These are phyloP conservation scores for Charanyca ferruginea DNA, from an alignment of 2,888 invertebrate species.

Conservation along the genomic window DNA sequence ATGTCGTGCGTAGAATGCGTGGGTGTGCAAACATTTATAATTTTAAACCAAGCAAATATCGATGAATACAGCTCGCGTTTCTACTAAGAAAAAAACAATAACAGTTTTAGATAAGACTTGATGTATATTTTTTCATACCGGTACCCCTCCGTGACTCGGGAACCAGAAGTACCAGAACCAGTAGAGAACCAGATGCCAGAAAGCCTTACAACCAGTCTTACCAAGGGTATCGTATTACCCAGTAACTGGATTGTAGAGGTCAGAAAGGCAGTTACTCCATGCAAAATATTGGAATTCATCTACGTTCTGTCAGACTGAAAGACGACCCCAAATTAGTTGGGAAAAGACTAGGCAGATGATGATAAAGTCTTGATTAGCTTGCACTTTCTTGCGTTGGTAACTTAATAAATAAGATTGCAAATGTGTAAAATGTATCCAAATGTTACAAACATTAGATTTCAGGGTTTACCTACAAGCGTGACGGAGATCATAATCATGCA, in stretches of 20 bases:
- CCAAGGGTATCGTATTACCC: no score
- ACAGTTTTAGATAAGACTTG: neutral
- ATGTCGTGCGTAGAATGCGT: neutral
- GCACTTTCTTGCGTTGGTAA: neutral
- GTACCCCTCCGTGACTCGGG: no score
- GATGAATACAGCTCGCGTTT: neutral
- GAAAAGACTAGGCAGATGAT: no score
- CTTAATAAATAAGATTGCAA: neutral
- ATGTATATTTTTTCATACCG: neutral
- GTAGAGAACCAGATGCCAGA: no score
- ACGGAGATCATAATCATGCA: conserved; percentile 38
- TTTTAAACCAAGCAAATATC: conserved; percentile 11
- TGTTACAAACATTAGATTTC: conserved; percentile 1
- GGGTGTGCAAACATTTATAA: conserved; percentile 3
- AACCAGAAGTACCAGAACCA: no score
- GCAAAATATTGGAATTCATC: no score
- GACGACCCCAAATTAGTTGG: no score
- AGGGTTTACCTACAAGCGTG: conserved; percentile 10
- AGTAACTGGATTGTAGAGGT: no score
- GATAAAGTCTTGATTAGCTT: neutral
- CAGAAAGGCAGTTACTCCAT: no score
- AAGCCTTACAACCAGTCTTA: no score
- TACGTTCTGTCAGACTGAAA: no score
- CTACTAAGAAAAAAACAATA: neutral
- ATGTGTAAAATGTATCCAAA: neutral